These are phyloP conservation scores for Trachymyrmex septentrionalis DNA, from an alignment of 1,140 invertebrate genomes.

Conservation along the genomic window DNA sequence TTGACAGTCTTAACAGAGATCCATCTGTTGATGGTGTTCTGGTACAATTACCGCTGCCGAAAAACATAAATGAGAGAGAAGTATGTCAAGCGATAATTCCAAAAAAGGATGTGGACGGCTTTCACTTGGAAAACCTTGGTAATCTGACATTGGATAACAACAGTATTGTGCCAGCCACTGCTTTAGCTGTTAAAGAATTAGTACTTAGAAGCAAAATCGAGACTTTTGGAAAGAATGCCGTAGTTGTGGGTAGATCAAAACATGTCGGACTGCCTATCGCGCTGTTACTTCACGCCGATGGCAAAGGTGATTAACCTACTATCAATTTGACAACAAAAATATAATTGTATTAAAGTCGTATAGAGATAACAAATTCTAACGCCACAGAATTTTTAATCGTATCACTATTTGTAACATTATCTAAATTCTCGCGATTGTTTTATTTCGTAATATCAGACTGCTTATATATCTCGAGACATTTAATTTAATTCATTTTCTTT, in stretches of 20 bases:
- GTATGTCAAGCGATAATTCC: slow-evolving; percentile 93
- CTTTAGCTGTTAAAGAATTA: slow-evolving; percentile 93
- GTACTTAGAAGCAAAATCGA: slow-evolving; percentile 91
- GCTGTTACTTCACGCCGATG: slow-evolving; percentile 93
- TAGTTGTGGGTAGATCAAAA: slow-evolving; percentile 95
- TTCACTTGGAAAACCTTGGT: slow-evolving; percentile 93
- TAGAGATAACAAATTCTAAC: neutral
- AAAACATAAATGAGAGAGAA: slow-evolving; percentile 91
- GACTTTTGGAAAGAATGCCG: slow-evolving; percentile 94
- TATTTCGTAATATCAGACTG: neutral
- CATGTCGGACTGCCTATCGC: slow-evolving; percentile 96
- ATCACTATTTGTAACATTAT: neutral
- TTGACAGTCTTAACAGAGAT: slow-evolving; percentile 91
- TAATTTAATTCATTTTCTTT: neutral
- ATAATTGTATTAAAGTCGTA: neutral
- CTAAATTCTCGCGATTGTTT: neutral
- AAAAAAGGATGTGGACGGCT: slow-evolving; percentile 97
- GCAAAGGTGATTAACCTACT: slow-evolving; percentile 85
- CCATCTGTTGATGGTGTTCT: slow-evolving; percentile 92
- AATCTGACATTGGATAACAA: slow-evolving; percentile 91
- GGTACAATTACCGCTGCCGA: slow-evolving; percentile 94
- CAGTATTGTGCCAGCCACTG: slow-evolving; percentile 94
- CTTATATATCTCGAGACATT: neutral
- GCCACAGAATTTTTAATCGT: neutral
- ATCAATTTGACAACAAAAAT: slow-evolving; percentile 30